phyloP scores from a whole-genome alignment of 2,888 invertebrate species.

The Celastrina argiolus region DNA sequence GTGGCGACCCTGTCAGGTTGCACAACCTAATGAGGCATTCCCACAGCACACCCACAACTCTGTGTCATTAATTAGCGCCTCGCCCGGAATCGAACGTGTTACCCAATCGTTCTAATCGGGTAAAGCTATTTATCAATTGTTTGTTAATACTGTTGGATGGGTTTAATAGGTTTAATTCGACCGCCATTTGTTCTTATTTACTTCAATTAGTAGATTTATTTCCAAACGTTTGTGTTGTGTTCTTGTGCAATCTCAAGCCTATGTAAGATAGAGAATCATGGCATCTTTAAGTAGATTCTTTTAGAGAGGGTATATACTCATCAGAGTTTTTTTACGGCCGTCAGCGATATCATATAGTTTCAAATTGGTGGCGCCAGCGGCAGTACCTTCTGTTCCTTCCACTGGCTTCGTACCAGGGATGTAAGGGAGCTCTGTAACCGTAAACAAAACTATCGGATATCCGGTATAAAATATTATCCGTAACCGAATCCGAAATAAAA shows the following conservation, averaged over 20 bases:
- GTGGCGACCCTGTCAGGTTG: not conserved
- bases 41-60: constrained; percentile 14
- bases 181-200: not conserved
- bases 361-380: no score
- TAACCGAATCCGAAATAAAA: no score
- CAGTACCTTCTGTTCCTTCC: no score
- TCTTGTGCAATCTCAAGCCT: not conserved
- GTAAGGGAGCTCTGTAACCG: no score
- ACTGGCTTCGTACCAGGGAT: no score
- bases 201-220: not conserved
- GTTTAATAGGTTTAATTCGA: not conserved
- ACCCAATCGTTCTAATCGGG: constrained; percentile 1
- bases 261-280: not conserved
- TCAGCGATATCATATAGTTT: no score
- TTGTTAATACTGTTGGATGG: not conserved
- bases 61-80: constrained; percentile 12
- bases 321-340: no score
- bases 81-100: constrained; percentile 6
- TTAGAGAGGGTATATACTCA: no score
- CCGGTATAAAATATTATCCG: no score
- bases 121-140: not conserved
- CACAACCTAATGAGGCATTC: constrained; percentile 11
- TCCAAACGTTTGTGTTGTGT: not conserved
- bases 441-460: no score
- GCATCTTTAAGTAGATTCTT: not conserved